phyloP scores from a whole-genome alignment of 2,113 vertebrate species.

The Myiagra hebetior region DNA sequence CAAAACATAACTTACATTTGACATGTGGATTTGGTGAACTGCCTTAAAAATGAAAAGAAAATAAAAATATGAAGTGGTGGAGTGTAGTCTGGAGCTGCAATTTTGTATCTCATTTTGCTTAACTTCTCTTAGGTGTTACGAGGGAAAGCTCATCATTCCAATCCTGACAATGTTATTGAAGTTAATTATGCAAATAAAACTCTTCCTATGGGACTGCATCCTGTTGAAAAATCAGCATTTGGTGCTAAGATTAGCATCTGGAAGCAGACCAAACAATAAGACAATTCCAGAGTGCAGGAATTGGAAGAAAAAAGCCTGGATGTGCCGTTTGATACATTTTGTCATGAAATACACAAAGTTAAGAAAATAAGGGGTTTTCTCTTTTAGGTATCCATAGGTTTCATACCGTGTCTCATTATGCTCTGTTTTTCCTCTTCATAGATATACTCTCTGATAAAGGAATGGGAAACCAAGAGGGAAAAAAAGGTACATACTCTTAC shows the following conservation, averaged over 20 bases:
- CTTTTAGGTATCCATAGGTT: background rate
- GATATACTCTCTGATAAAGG: background rate
- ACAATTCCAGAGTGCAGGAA: background rate
- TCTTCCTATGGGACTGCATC: background rate
- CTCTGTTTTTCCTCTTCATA: background rate
- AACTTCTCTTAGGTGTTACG: background rate
- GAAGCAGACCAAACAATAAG: background rate
- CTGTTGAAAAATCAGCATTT: background rate
- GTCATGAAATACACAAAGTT: background rate
- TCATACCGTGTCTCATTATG: background rate
- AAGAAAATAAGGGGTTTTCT: background rate
- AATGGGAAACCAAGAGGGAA: background rate
- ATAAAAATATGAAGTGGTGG: background rate
- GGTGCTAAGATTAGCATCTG: background rate
- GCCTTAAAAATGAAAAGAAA: background rate
- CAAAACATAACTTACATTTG: background rate
- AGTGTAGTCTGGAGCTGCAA: background rate
- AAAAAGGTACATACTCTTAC: background rate
- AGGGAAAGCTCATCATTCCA: background rate
- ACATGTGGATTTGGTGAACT: slow-evolving; percentile 10
- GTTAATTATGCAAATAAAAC: background rate
- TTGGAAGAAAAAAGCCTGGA: background rate
- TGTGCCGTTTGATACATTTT: background rate
- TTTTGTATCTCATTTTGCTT: background rate
- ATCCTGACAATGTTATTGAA: background rate